Evolutionary conservation across 2,888 invertebrate species (phyloP).

Genomic region (Aphrophora alni): DNA sequence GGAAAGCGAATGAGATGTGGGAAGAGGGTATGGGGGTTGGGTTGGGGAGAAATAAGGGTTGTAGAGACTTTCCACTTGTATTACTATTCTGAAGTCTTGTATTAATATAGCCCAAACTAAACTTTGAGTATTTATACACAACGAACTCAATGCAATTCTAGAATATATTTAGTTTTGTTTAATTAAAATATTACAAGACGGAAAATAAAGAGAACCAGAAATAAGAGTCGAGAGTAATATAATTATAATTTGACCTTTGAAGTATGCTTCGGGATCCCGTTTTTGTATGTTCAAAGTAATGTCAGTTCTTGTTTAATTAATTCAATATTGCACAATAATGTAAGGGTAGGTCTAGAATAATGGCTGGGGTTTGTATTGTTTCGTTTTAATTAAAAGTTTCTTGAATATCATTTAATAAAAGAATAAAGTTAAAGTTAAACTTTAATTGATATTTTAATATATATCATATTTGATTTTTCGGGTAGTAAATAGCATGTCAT

Average conservation of each 20-base stretch:
- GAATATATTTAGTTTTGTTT: neutral
- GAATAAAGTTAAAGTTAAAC: too few species aligned
- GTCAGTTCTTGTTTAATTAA: neutral
- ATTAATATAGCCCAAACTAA: neutral
- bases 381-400: too few species aligned
- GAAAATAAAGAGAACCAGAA: too few species aligned
- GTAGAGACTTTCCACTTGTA: slow-evolving; percentile 3
- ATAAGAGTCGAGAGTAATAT: neutral
- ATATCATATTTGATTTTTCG: too few species aligned
- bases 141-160: neutral
- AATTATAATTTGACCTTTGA: neutral
- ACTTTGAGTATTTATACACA: neutral
- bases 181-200: neutral
- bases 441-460: too few species aligned
- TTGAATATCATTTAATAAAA: too few species aligned
- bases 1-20: neutral
- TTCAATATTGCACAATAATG: neutral
- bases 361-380: neutral
- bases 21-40: neutral
- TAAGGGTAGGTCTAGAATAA: neutral
- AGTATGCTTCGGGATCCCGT: neutral
- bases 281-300: neutral
- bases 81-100: neutral
- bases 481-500: too few species aligned
- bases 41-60: neutral